Evolutionary conservation across 2,797 vertebrate genomes (phyloP), one percentile per base, ranked within the genome.

Genomic region (Lates japonicus): DNA sequence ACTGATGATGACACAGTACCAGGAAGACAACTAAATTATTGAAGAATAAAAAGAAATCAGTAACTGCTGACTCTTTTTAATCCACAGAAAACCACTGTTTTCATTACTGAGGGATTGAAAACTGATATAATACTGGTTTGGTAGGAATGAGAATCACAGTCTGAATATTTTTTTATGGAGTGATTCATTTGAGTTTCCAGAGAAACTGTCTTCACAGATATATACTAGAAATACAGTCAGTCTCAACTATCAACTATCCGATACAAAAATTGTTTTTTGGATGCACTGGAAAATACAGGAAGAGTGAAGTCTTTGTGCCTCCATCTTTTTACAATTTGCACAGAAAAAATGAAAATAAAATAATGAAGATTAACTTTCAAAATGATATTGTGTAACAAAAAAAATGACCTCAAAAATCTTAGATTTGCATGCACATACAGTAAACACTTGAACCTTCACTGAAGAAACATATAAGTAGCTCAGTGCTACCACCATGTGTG

Each of bases 401-500:
- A 19, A n/a, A n/a, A n/a, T 3, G 5, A 1, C 16, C 7, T 25
- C 1, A 19, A 20, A 39, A 49, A 25, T 48, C n/a, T 51, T 1
- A 70, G 44, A 37, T 58, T 8, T 33, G 1, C 57, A 48, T 17
- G 59, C 63, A 62, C 44, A 74, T 10, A 39, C 10, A 67, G 62
- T 17, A 60, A 41, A 68, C 44, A 7, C 25, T 58, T 52, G 7
- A 68, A 37, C 60, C 17, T 69, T 31, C n/a, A 33, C 20, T 74
- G n/a, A 68, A 20, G 20, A 41, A 74, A 62, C 10, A 42, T 0
- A 0, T 1, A 20, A 37, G 74, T 73, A 72, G 73, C 85, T 90
- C 86, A 88, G 74, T 88, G 76, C 89, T 90, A 74, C 90, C 90
- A 88, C 84, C 92, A 37, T 85, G 92, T 93, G 92, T 67, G 49